Evolutionary conservation across 2,888 invertebrate genomes (phyloP).

Genomic region (Diarsia brunnea): DNA sequence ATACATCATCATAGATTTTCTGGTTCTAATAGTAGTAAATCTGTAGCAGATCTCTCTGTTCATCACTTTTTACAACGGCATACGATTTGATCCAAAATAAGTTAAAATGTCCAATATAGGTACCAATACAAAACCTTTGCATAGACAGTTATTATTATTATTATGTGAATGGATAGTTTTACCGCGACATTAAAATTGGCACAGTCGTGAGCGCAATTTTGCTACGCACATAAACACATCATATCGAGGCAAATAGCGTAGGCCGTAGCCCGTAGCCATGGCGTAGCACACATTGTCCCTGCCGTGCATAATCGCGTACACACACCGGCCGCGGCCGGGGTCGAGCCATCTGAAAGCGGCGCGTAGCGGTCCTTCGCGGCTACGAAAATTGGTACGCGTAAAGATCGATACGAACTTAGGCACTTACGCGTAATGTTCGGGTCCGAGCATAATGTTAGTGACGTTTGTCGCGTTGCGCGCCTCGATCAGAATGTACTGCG

Average conservation of each 20-base stretch:
- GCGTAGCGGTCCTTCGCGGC: conserved; percentile 39
- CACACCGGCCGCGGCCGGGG: background rate
- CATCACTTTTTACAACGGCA: background rate
- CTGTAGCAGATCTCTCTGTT: background rate
- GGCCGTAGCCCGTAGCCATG: background rate
- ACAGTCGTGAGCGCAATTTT: background rate
- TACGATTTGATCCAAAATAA: background rate
- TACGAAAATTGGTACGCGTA: conserved; percentile 47
- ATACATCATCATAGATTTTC: background rate
- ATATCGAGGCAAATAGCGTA: background rate
- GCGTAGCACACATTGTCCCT: background rate
- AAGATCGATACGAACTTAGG: conserved; percentile 35
- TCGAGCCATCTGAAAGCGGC: conserved; percentile 4
- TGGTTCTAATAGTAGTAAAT: background rate
- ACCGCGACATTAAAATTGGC: background rate
- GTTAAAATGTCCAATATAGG: background rate
- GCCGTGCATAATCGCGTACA: conserved; percentile 2
- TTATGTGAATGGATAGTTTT: background rate
- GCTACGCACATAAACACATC: background rate
- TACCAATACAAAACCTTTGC: background rate
- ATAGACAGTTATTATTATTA: background rate
- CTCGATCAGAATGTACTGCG: background rate
- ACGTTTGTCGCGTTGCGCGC: conserved; percentile 10
- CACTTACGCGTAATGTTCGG: conserved; percentile 36
- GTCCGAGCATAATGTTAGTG: conserved; percentile 21